Percentiles rank a stretch among this genome's conserved stretches.
phyloP scores from a whole-genome alignment of 2,888 invertebrate species.

The Temnothorax rugatulus region DNA sequence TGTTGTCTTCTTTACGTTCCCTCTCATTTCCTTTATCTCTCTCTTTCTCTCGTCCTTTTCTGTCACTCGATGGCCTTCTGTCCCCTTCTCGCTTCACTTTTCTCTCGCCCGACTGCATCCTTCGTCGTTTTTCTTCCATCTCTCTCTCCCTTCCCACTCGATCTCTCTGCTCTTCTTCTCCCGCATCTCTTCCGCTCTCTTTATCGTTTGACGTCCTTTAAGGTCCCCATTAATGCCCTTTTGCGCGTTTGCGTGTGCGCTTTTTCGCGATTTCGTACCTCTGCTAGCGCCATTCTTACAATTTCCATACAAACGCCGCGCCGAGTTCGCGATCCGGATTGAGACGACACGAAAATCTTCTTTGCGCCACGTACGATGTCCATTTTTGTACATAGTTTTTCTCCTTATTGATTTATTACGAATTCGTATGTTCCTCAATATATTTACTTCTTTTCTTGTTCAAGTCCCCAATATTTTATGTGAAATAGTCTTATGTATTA shows the following conservation, averaged over 20 bases:
- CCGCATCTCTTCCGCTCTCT: constrained; percentile 14
- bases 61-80: constrained; percentile 36
- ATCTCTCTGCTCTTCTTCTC: constrained; percentile 23
- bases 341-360: constrained; percentile 12
- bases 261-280: constrained; percentile 47
- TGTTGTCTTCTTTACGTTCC: neutral
- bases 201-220: constrained; percentile 37
- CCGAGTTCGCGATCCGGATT: neutral
- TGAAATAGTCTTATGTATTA: neutral
- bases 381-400: neutral
- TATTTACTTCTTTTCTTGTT: neutral
- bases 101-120: constrained; percentile 20
- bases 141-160: constrained; percentile 40
- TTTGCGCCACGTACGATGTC: neutral
- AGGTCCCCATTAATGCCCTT: constrained; percentile 48
- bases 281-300: constrained; percentile 10
- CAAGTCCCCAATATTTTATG: neutral
- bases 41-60: constrained; percentile 15
- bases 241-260: constrained; percentile 26
- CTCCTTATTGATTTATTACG: neutral
- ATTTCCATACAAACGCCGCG: neutral
- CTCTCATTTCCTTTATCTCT: constrained; percentile 15
- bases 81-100: constrained; percentile 16
- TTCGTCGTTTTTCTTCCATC: neutral
- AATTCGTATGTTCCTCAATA: neutral